A percentile compares a stretch with the other conserved stretches of the same genome.
These are phyloP conservation scores for Neoseiulus cucumeris DNA, from an alignment of 1,140 invertebrate species.

Conservation along the genomic window DNA sequence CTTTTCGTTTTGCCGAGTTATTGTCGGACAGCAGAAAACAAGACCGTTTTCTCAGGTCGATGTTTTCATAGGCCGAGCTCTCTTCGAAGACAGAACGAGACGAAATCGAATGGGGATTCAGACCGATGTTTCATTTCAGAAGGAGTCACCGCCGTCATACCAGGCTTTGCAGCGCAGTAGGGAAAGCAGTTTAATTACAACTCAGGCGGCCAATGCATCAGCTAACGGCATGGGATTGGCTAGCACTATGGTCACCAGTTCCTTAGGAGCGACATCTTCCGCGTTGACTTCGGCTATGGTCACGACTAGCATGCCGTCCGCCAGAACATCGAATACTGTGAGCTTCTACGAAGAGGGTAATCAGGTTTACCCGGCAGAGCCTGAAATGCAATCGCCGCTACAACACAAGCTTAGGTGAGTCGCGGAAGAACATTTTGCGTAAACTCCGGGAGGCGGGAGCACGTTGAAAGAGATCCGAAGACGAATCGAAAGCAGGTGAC, in stretches of 20 bases:
- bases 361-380: neutral
- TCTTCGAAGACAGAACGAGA: too few relatives aligned
- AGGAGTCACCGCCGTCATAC: conserved; percentile 8
- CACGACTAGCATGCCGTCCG: neutral
- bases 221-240: neutral
- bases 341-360: conserved; percentile 6
- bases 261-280: neutral
- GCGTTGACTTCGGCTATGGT: neutral
- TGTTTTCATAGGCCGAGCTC: too few relatives aligned
- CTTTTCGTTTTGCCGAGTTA: too few relatives aligned
- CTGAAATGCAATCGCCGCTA: neutral
- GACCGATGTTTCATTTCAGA: neutral
- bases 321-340: neutral
- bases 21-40: too few relatives aligned
- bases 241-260: neutral
- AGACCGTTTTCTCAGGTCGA: too few relatives aligned
- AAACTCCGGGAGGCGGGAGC: too few relatives aligned
- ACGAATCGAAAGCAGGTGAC: too few relatives aligned
- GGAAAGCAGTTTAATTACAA: neutral
- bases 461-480: too few relatives aligned
- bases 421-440: too few relatives aligned
- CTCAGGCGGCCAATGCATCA: neutral
- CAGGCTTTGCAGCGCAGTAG: conserved; percentile 5
- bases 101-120: too few relatives aligned
- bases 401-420: conserved; percentile 10